Conservation (phyloP, 2,113 vertebrate species). For the Pelmatolapia mariae region DNA sequence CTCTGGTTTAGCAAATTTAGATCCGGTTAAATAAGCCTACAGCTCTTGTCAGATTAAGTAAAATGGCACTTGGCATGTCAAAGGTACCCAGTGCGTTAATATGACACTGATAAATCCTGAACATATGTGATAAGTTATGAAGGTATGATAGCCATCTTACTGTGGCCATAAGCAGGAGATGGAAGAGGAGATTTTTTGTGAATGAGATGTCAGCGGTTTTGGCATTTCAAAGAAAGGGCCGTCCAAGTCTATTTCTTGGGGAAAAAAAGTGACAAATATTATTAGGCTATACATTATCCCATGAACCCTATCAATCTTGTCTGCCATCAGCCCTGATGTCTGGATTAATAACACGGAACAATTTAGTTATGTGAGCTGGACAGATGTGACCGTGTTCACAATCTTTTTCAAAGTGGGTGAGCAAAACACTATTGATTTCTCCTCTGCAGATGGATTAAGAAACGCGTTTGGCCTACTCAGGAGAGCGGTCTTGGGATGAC, state of each 20-base stretch:
- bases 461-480: slow-evolving; percentile 23
- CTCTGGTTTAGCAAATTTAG: not conserved
- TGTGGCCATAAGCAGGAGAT: not conserved
- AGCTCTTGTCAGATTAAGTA: not conserved
- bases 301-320: not conserved
- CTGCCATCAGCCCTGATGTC: slow-evolving; percentile 17
- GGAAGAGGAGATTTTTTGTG: not conserved
- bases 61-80: not conserved
- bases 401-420: slow-evolving; percentile 32
- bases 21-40: not conserved
- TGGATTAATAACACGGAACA: slow-evolving; percentile 34
- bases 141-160: not conserved
- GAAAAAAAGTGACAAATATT: not conserved
- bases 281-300: not conserved
- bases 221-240: not conserved
- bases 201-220: not conserved
- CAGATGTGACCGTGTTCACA: slow-evolving; percentile 36
- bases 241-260: not conserved
- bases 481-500: slow-evolving; percentile 3
- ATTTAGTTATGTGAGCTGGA: slow-evolving; percentile 41
- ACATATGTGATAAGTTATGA: not conserved
- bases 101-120: not conserved
- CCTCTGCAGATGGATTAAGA: slow-evolving; percentile 60
- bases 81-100: not conserved
- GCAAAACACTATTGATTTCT: slow-evolving; percentile 61